phyloP scores from a whole-genome alignment of 2,888 invertebrate genomes.

The Agrochola lychnidis region DNA sequence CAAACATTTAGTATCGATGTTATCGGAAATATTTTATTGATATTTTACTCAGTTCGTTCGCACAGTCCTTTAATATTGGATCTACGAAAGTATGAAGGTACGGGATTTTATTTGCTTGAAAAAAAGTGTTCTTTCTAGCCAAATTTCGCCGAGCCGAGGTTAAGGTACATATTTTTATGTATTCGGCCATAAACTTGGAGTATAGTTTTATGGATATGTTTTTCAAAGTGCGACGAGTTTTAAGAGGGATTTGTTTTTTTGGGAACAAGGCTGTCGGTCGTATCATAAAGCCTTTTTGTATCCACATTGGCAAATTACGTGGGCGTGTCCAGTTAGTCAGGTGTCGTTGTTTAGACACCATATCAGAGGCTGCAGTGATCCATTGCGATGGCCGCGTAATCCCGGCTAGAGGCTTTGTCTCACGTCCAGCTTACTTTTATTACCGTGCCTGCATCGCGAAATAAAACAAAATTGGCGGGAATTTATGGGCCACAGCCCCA shows the following conservation, averaged over 20 bases:
- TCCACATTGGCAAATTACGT: conserved; percentile 62
- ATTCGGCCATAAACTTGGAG: conserved; percentile 77
- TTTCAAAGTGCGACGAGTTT: conserved; percentile 76
- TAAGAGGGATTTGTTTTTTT: conserved; percentile 72
- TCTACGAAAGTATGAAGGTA: conserved; percentile 64
- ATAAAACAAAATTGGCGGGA: conserved; percentile 91
- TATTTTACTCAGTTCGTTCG: conserved; percentile 36
- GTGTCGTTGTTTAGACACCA: conserved; percentile 85
- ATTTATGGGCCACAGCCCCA: conserved; percentile 89
- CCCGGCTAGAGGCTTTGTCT: conserved; percentile 88
- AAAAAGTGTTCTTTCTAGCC: conserved; percentile 67
- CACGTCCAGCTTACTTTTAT: conserved; percentile 91
- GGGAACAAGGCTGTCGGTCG: conserved; percentile 65
- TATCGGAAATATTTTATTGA: conserved; percentile 38
- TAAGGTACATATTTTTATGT: conserved; percentile 78
- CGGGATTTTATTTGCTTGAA: conserved; percentile 71
- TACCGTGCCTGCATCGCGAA: conserved; percentile 90
- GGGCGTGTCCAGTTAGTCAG: conserved; percentile 77
- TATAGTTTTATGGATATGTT: conserved; percentile 81
- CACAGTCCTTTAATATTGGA: conserved; percentile 56
- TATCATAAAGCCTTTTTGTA: conserved; percentile 64
- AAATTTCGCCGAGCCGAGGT: conserved; percentile 73
- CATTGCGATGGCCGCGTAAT: conserved; percentile 88
- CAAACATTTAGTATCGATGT: conserved; percentile 44
- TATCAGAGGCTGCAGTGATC: conserved; percentile 88